Base-by-base conservation (phyloP, 1,140 invertebrate species). In the Carposina sasakii region DNA sequence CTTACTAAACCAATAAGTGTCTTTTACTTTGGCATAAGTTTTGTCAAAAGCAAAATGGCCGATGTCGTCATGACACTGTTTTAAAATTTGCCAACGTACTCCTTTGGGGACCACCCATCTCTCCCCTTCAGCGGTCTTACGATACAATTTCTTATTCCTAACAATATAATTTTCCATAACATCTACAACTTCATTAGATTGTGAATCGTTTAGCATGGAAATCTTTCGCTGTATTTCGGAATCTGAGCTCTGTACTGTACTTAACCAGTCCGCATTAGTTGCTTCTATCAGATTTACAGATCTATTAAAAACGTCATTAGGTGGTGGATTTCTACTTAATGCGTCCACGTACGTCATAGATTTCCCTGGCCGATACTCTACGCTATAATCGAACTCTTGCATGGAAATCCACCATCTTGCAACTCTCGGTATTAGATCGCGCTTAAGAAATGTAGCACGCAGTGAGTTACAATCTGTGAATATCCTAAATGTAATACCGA, bases 311-410 rank as follows among this genome's bases (percentile, higher is more conserved):
- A n/a, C n/a, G n/a, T n/a, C n/a, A n/a, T n/a, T 23, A 2, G 21
- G 12, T 48, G 22, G 3, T 6, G 24, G 22, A 15, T 59, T 26
- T 56, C 67, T 36, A 49, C 67, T 71, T 3, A 76, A 37, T 6
- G 63, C 58, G 44, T 75, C 73, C 1, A 63, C 63, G 52, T 74
- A 69, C 10, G 17, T 33, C 61, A 71, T 67, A 8, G 44, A 51
- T 12, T 15, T 34, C 10, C 70, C 70, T 1, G 57, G 42, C 24
- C 60, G 31, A 44, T 68, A 54, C 43, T 54, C 31, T n/a, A 71
- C 33, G 15, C 31, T 24, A 49, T 46, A 66, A 40, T 61, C 22
- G 21, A 41, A 66, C 13, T 71, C 60, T 40, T 60, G 44, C 13
- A 71, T 26, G 2, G 13, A 3, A 6, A 59, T 24, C 17, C 30